phyloP scores from a whole-genome alignment of 2,888 invertebrate species.

The Cheilosia variabilis region DNA sequence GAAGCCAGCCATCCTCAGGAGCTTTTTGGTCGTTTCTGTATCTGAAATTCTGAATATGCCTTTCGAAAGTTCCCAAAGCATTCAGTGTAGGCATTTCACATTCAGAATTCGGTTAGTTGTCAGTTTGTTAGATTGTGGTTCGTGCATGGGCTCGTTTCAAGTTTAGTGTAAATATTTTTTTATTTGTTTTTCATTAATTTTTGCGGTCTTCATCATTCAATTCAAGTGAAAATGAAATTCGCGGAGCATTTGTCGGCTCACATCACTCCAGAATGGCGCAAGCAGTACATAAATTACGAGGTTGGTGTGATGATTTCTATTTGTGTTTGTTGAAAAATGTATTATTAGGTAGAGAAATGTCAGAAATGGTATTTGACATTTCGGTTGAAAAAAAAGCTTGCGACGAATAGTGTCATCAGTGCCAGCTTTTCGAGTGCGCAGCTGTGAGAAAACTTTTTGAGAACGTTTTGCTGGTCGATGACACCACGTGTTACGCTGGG shows the following conservation, averaged over 20 bases:
- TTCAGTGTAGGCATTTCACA: constrained; percentile 16
- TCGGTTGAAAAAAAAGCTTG: constrained; percentile 46
- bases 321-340: constrained; percentile 31
- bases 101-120: constrained; percentile 52
- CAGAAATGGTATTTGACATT: constrained; percentile 46
- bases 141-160: constrained; percentile 59
- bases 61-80: constrained; percentile 48
- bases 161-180: constrained; percentile 47
- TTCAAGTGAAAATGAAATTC: constrained; percentile 89
- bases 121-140: constrained; percentile 42
- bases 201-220: constrained; percentile 9
- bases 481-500: constrained; percentile 42
- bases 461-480: constrained; percentile 23
- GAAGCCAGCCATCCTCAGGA: not conserved
- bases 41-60: not conserved
- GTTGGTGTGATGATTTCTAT: constrained; percentile 81
- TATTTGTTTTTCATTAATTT: constrained; percentile 61
- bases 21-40: constrained; percentile 32
- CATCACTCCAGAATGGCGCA: constrained; percentile 96
- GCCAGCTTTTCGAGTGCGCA: constrained; percentile 42
- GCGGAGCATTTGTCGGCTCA: constrained; percentile 94
- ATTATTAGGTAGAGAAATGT: constrained; percentile 58
- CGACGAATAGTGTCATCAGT: not conserved
- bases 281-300: constrained; percentile 92
- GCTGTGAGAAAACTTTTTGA: constrained; percentile 3